Evolutionary conservation across 2,888 invertebrate species (phyloP).

Genomic region (Sussaba pulchella): DNA sequence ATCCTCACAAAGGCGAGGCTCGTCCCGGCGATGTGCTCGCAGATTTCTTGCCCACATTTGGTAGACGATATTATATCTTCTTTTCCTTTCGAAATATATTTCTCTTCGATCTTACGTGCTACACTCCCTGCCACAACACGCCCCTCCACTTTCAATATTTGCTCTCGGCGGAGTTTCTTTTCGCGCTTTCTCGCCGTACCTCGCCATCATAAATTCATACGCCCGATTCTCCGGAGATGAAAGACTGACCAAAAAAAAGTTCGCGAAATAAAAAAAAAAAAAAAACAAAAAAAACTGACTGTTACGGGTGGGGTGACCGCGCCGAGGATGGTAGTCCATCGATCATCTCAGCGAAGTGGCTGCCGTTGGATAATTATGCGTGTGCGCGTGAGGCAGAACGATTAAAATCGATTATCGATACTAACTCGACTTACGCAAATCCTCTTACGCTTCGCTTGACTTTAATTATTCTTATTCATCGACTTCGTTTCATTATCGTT

Average conservation of each 20-base stretch:
- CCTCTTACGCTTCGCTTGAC: slow-evolving; percentile 14
- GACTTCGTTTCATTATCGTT: not conserved
- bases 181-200: slow-evolving; percentile 54
- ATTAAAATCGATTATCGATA: slow-evolving; percentile 58
- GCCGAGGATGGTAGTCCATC: slow-evolving; percentile 54
- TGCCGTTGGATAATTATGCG: slow-evolving; percentile 59
- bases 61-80: slow-evolving; percentile 43
- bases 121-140: slow-evolving; percentile 49
- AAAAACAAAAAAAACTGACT: too few relatives aligned
- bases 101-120: slow-evolving; percentile 18
- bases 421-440: not conserved
- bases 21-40: slow-evolving; percentile 31
- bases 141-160: slow-evolving; percentile 54
- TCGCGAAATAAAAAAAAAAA: slow-evolving; percentile 34
- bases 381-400: slow-evolving; percentile 17
- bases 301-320: slow-evolving; percentile 46
- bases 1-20: slow-evolving; percentile 28
- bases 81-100: slow-evolving; percentile 31
- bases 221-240: slow-evolving; percentile 27
- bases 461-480: slow-evolving; percentile 6
- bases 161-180: slow-evolving; percentile 58
- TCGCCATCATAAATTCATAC: slow-evolving; percentile 53
- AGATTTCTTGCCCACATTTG: slow-evolving; percentile 60
- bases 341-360: slow-evolving; percentile 58
- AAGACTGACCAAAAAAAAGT: slow-evolving; percentile 10